Percentiles rank a stretch among this genome's conserved stretches.
Evolutionary conservation across 2,797 vertebrate genomes (phyloP).

Genomic region (Margarornis squamiger): DNA sequence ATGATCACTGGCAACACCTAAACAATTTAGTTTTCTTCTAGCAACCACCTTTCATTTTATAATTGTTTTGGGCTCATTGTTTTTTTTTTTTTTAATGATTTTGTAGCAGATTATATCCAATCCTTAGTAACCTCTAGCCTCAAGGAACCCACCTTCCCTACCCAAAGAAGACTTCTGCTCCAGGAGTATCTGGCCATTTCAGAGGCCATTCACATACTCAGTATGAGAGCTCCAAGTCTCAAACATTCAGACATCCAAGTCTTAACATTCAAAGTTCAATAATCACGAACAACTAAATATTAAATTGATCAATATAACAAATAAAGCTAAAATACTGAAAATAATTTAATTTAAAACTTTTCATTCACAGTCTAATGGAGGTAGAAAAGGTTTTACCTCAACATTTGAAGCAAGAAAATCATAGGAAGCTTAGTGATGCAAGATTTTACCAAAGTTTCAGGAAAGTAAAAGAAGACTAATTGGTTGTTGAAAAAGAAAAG

Average conservation of each 20-base stretch:
- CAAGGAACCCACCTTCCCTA: neutral
- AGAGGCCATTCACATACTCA: neutral
- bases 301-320: neutral
- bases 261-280: neutral
- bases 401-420: neutral
- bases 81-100: neutral
- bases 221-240: neutral
- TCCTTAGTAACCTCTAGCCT: neutral
- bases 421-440: neutral
- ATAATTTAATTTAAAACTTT: neutral
- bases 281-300: neutral
- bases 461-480: neutral
- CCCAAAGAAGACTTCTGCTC: neutral
- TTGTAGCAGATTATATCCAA: neutral
- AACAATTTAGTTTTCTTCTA: neutral
- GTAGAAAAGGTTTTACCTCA: neutral
- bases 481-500: neutral
- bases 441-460: neutral
- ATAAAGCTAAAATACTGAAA: neutral
- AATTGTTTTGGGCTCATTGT: fast-evolving
- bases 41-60: neutral
- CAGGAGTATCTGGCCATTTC: neutral
- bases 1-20: neutral
- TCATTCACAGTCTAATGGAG: neutral
- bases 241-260: neutral